phyloP scores from a whole-genome alignment of 2,888 invertebrate species.

The Lochmaea crataegi region DNA sequence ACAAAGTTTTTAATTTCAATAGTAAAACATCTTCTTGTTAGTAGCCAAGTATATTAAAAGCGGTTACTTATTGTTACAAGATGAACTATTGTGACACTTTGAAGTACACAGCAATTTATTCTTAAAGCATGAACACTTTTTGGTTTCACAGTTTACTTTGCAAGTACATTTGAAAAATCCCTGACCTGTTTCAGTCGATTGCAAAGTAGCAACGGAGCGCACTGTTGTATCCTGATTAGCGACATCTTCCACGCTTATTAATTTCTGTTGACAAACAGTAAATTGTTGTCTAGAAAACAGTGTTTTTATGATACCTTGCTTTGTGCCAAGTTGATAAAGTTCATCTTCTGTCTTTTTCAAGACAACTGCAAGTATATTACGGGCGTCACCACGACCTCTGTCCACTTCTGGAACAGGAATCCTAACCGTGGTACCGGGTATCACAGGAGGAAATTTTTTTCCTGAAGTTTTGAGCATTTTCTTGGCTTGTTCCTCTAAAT shows the following conservation, averaged over 20 bases:
- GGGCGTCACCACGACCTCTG: slow-evolving; percentile 26
- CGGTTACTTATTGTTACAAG: slow-evolving; percentile 1
- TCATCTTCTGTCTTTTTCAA: slow-evolving; percentile 17
- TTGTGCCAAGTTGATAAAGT: slow-evolving; percentile 24
- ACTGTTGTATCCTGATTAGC: slow-evolving; percentile 28
- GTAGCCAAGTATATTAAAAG: neutral
- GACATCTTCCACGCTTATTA: slow-evolving; percentile 15
- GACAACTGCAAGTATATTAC: slow-evolving; percentile 28
- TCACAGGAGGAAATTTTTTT: slow-evolving; percentile 3
- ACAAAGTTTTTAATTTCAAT: too few species aligned
- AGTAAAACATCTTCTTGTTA: too few species aligned
- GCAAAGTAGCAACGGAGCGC: slow-evolving; percentile 15
- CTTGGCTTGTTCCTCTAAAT: neutral
- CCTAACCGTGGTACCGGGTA: neutral
- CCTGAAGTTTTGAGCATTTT: slow-evolving; percentile 1
- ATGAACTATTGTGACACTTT: slow-evolving; percentile 1
- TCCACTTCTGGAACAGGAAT: slow-evolving; percentile 20
- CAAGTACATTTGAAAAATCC: neutral
- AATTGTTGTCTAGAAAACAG: slow-evolving; percentile 2
- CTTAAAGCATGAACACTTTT: slow-evolving; percentile 4
- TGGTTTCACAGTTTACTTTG: neutral
- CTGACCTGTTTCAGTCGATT: neutral
- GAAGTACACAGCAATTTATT: neutral
- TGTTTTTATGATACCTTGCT: neutral
- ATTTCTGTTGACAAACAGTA: slow-evolving; percentile 4